Evolutionary conservation across 1,140 invertebrate genomes (phyloP), one percentile per base, ranked within the genome.

Genomic region (Zaprionus ghesquierei): DNA sequence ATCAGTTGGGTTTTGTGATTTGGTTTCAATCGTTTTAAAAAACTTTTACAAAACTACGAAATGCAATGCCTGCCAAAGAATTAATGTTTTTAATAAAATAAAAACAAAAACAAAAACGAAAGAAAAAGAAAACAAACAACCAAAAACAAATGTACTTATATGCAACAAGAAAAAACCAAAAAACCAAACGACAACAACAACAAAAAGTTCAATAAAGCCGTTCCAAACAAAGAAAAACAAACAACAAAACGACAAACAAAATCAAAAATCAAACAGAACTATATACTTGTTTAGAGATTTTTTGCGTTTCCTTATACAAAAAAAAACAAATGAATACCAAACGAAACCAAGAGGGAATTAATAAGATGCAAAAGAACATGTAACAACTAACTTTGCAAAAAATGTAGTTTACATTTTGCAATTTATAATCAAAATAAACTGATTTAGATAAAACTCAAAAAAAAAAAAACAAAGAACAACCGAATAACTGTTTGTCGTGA

Each of bases 151-250:
- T 77, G 71, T 81, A 85, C 70, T 77, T 86, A 85, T 81, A 85
- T 68, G 81, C 75, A 82, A 79, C 25, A 84, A 22, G 41, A 60
- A 64, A 82, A 77, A 75, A 75, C 73, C 64, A 64, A 82, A 77
- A 75, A 75, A 77, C 49, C 55, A 61, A 89, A 80, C 74, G 77
- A 80, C 58, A 77, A 70, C 53, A 76, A 80, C 81, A 86, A 90
- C 87, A 63, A 85, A 91, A 81, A 84, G 86, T 91, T 90, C 90
- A 91, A 91, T 91, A 87, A 91, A 85, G 90, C 90, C 90, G 90
- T 91, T 91, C 90, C 90, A 91, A 86, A 65, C 38, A 84, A 65
- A n/a, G n/a, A n/a, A 58, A 87, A 82, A 79, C 68, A 62, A 69
- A 60, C 68, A 74, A 70, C 51, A 75, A 81, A 76, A 73, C 55